These are phyloP conservation scores for Trichogramma dendrolimi DNA, from an alignment of 2,888 invertebrate genomes.

Conservation along the genomic window DNA sequence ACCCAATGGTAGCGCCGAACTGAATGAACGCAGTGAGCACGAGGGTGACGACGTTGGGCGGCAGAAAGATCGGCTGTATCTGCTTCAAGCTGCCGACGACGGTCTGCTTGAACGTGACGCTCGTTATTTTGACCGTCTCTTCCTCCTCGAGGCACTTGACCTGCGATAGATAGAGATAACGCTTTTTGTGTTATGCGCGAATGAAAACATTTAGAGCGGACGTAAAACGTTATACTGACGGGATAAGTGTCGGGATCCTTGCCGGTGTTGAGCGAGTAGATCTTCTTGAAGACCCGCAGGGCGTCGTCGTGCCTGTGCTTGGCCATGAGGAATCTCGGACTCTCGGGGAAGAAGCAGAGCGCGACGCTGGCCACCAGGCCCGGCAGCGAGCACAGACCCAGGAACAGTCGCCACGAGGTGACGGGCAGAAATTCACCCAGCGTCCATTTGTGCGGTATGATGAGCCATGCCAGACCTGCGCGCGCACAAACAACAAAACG, in stretches of 20 bases:
- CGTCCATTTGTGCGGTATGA: slow-evolving; percentile 64
- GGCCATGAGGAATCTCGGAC: slow-evolving; percentile 74
- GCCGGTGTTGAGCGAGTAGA: slow-evolving; percentile 66
- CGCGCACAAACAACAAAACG: background rate
- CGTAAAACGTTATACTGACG: slow-evolving; percentile 50
- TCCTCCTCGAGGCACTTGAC: slow-evolving; percentile 52
- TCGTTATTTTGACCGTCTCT: slow-evolving; percentile 41
- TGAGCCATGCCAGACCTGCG: slow-evolving; percentile 65
- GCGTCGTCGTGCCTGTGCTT: slow-evolving; percentile 66
- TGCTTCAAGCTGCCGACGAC: slow-evolving; percentile 62
- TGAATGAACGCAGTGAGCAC: slow-evolving; percentile 64
- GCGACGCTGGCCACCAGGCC: slow-evolving; percentile 65
- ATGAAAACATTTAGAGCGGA: background rate
- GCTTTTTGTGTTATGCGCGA: background rate
- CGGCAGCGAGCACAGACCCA: slow-evolving; percentile 64
- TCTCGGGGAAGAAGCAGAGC: slow-evolving; percentile 67
- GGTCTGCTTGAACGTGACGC: slow-evolving; percentile 49
- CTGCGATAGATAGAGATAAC: slow-evolving; percentile 38
- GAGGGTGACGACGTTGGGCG: slow-evolving; percentile 63
- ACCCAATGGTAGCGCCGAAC: slow-evolving; percentile 66
- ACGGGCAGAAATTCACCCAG: slow-evolving; percentile 51
- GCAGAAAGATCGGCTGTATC: slow-evolving; percentile 63
- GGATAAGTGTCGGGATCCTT: slow-evolving; percentile 62
- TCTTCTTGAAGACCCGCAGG: slow-evolving; percentile 61
- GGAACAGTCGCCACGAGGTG: slow-evolving; percentile 64